Conservation (phyloP, 2,113 vertebrate species). For the Crotalus horridus region DNA sequence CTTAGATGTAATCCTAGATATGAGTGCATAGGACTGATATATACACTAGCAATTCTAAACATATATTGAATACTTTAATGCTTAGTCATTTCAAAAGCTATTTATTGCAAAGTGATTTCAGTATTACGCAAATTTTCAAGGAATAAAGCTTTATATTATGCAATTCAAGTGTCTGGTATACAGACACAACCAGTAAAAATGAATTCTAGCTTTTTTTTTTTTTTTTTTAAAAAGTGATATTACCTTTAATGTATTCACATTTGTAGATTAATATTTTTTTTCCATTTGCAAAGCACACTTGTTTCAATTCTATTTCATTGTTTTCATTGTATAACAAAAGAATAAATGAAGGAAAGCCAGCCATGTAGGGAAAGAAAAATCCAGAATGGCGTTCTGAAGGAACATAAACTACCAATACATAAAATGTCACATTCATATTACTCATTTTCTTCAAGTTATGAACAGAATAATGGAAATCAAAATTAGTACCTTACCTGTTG, state of each 20-base stretch:
- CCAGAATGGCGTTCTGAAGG: slow-evolving; percentile 15
- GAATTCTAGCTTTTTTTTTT: not conserved
- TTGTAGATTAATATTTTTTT: not conserved
- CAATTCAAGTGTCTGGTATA: not conserved
- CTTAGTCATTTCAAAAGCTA: not conserved
- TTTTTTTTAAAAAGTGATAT: not conserved
- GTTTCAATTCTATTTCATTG: not conserved
- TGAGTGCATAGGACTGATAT: not conserved
- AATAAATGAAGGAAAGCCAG: not conserved
- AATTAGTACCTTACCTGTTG: slow-evolving; percentile 57
- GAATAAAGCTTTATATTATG: not conserved
- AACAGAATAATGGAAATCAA: slow-evolving; percentile 18
- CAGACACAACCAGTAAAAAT: not conserved
- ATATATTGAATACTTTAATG: not conserved
- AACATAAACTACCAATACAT: not conserved
- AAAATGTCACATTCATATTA: not conserved
- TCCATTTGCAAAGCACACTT: not conserved
- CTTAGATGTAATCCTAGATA: not conserved
- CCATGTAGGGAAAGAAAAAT: not conserved
- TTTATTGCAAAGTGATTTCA: not conserved
- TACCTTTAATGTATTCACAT: not conserved
- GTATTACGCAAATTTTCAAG: not conserved
- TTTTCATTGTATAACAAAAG: not conserved
- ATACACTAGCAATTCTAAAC: not conserved
- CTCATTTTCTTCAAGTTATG: slow-evolving; percentile 1